A percentile compares a stretch with the other conserved stretches of the same genome.
phyloP scores from a whole-genome alignment of 2,113 vertebrate species.

The Haemorhous mexicanus region DNA sequence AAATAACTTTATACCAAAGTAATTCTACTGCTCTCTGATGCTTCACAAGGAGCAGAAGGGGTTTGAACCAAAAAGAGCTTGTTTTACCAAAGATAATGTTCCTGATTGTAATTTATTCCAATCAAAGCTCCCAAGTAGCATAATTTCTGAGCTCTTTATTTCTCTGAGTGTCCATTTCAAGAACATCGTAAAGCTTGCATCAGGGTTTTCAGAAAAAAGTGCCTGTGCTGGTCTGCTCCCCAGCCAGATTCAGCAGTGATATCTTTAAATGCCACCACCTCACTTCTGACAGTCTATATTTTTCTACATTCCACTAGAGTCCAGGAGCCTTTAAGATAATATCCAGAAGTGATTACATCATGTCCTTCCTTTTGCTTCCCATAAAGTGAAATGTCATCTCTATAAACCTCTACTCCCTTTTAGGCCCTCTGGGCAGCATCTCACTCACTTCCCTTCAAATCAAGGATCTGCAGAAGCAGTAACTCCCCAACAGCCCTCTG shows the following conservation, averaged over 20 bases:
- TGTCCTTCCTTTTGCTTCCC: not conserved
- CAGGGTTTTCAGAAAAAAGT: not conserved
- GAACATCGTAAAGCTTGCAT: not conserved
- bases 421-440: not conserved
- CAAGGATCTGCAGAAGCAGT: not conserved
- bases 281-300: not conserved
- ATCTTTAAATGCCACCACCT: not conserved
- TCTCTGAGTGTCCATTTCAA: not conserved
- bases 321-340: not conserved
- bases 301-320: not conserved
- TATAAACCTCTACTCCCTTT: not conserved
- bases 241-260: not conserved
- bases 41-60: not conserved
- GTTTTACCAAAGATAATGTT: not conserved
- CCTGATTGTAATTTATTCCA: not conserved
- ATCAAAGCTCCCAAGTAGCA: not conserved
- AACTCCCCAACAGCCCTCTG: not conserved
- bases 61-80: not conserved
- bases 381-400: conserved; percentile 43
- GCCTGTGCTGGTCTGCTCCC: not conserved
- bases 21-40: conserved; percentile 4
- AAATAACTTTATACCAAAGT: conserved; percentile 32
- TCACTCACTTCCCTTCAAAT: not conserved
- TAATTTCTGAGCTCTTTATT: not conserved
- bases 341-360: not conserved